Evolutionary conservation across 2,797 vertebrate genomes (phyloP), one percentile per base, ranked within the genome.

Genomic region (Petrocephalus sullivani): DNA sequence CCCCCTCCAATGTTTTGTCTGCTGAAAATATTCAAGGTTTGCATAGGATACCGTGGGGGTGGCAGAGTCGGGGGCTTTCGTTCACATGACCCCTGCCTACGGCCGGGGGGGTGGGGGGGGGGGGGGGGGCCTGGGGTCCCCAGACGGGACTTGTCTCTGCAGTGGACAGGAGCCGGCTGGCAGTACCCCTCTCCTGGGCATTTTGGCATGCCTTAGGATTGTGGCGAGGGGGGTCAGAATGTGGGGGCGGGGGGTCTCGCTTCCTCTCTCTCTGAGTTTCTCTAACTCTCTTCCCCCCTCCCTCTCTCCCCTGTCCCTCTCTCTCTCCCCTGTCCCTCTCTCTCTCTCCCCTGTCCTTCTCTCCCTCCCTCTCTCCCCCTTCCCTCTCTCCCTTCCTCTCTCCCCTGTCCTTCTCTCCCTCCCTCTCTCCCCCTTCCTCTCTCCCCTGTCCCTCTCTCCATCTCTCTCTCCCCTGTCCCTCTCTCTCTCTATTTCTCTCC

Each of bases 171-270:
- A 93, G 93, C 93, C 93, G 94, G 94, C 95, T 97, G 96, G 94
- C 96, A 97, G 95, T 94, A 94, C 90, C 90, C 93, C 94, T 96
- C 96, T 96, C 97, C 95, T 95, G 97, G 97, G 96, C 96, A 96
- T 97, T 97, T 94, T 95, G 96, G 96, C 96, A 97, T 97, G 96
- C 95, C 94, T 93, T 91, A 87, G 71, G 53, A 88, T 67, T 60
- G 78, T 53, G 57, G 75, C 19, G 75, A 1, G 16, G 75, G 75
- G 46, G 75, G 75, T 49, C 75, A 81, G 19, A 16, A 21, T n/a
- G 23, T 10, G 23, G 33, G 92, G 93, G 87, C 89, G 92, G 88
- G 89, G 91, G 16, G 95, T 96, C 94, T 95, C 95, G 93, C 93
- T 94, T 92, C 81, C 91, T 92, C 67, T 46, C 87, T 91, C 87